Evolutionary conservation across 2,113 vertebrate genomes (phyloP).

Genomic region (Panthera uncia): DNA sequence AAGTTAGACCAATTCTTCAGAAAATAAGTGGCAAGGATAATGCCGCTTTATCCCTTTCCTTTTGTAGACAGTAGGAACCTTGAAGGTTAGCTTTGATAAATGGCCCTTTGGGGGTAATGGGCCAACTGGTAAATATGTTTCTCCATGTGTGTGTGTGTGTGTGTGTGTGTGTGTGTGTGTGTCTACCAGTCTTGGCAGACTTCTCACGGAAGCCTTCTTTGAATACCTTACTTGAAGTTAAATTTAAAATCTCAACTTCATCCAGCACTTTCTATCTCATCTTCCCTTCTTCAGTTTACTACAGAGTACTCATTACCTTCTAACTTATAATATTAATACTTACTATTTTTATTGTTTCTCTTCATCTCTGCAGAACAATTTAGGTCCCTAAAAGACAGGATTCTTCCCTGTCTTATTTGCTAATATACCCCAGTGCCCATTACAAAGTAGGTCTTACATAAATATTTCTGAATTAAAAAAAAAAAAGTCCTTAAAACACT

Average conservation of each 20-base stretch:
- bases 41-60: neutral
- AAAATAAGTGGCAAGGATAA: neutral
- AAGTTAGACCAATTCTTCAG: neutral
- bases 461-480: neutral
- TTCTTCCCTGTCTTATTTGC: neutral
- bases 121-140: neutral
- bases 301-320: neutral
- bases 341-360: neutral
- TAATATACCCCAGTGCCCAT: neutral
- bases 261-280: neutral
- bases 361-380: neutral
- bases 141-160: neutral
- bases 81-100: neutral
- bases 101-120: neutral
- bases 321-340: neutral
- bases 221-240: neutral
- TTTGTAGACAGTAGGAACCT: neutral
- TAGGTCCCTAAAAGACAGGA: neutral
- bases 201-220: neutral
- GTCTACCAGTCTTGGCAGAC: neutral
- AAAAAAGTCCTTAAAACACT: neutral
- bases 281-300: neutral
- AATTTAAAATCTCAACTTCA: neutral
- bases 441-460: neutral
- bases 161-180: neutral